Base-by-base conservation (phyloP, 2,888 invertebrate species). In the Parapristionchus giblindavisi region DNA sequence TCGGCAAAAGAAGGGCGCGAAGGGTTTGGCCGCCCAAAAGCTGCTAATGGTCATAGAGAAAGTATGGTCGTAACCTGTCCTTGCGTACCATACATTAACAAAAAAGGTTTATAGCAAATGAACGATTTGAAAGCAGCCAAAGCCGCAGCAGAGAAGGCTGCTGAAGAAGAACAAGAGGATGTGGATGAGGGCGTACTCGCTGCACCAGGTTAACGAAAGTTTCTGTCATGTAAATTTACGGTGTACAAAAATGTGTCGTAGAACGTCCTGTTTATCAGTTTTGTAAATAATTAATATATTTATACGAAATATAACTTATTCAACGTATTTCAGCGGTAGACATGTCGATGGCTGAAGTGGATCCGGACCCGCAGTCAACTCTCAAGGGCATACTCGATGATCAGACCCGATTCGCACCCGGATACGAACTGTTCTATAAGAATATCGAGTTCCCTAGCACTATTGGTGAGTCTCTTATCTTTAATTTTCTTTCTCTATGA, bases 1-100 rank as follows among this genome's bases (percentile, higher is more conserved):
- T 24, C 95, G 96, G 88, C 96, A 95, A 71, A 98, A 98, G 91
- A 97, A 97, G 89, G 91, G 95, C 70, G 96, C 97, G 3, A 98
- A 98, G 89, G 91, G 96, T n/a, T 92, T 94, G 88, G 96, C 97
- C 0, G 97, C 97, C 2, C 93, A 94, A 88, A 93, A 94, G 89
- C 95, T 97, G 95, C 81, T 90, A 78, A 86, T 77, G 36, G 43
- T 65, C 6, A 43, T 80, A 14, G 76, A 79, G 36, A 76, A 77
- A 27, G 77, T 75, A 17, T 0, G 63, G 3, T 14, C 43, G 17
- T 14, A 43, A 14, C 8, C 8, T 43, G 17, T 14, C 6, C 24
- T 29, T 36, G 58, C 5, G 6, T 58, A 58, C 5, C 21, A 27
- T 5, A 27, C 4, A 4, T 58, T 52, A 21, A 34, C 14, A 24